These are phyloP conservation scores for Pantherophis guttatus DNA, from an alignment of 2,113 vertebrate species.

Conservation along the genomic window DNA sequence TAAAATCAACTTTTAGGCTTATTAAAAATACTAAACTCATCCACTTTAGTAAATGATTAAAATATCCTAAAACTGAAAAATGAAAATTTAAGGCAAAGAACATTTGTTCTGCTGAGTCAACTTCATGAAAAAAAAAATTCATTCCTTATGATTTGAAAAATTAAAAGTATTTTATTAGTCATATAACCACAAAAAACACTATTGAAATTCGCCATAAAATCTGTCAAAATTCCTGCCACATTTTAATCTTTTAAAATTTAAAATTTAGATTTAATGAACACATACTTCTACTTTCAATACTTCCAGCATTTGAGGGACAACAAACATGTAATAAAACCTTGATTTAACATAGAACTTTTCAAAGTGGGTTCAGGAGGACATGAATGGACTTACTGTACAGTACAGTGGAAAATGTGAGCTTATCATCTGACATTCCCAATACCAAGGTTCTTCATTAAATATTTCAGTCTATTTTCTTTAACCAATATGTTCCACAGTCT, in stretches of 20 bases:
- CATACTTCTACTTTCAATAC: neutral
- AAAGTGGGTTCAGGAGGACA: neutral
- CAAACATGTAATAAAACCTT: neutral
- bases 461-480: neutral
- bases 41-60: neutral
- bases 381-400: neutral
- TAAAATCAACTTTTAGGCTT: neutral
- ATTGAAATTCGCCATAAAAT: neutral
- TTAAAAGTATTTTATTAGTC: neutral
- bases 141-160: neutral
- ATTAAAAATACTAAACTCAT: neutral
- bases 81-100: neutral
- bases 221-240: neutral
- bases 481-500: neutral
- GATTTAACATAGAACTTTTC: neutral
- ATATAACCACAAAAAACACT: neutral
- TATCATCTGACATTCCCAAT: neutral
- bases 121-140: neutral
- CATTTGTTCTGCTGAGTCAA: neutral
- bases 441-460: neutral
- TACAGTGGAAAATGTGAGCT: neutral
- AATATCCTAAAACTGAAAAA: neutral
- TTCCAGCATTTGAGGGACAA: neutral
- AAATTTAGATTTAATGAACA: neutral
- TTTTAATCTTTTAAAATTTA: neutral